Evolutionary conservation across 2,888 invertebrate species (phyloP), one percentile per base, ranked within the genome.

Genomic region (Opisthograptis luteolata): DNA sequence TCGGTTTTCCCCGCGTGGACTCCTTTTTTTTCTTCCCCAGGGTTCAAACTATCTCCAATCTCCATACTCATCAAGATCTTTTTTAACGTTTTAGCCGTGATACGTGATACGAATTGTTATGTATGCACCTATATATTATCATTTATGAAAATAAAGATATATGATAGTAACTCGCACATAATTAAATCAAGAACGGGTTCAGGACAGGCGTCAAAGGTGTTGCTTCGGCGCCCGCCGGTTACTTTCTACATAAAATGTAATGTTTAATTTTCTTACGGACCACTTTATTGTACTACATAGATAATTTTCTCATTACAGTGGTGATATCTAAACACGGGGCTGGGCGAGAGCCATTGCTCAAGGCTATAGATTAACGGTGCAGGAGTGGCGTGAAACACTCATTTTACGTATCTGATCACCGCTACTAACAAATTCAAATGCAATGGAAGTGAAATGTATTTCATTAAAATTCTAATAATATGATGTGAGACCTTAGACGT

Each of bases 221-320:
- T 22, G 24, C 30, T 42, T 46, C 27, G 27, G 36, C 27, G 35
- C n/a, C n/a, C n/a, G 40, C 30, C n/a, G 27, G 39, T 41, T 49
- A 56, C 62, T 58, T 59, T 59, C 62, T 62, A 62, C 53, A 56
- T 56, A 54, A 51, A 59, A 53, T 57, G 44, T 53, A 43, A 53
- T 30, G 41, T 52, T 58, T 45, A 42, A 55, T 52, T 54, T 58
- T 45, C 46, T 61, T 50, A 56, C 58, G 55, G 61, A 62, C 58
- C 54, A 64, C 62, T 70, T 69, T 59, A 68, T 68, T 63, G 74
- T 61, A 63, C 73, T 60, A 74, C 63, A 69, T 67, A 76, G 76
- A 76, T 77, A 76, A 70, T 66, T 67, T 73, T 73, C 76, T 75
- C 71, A 73, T 78, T 78, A 76, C 24, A 7, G 28, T 34, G 31